Conservation (phyloP, 2,113 vertebrate species). For the Asarcornis scutulata region DNA sequence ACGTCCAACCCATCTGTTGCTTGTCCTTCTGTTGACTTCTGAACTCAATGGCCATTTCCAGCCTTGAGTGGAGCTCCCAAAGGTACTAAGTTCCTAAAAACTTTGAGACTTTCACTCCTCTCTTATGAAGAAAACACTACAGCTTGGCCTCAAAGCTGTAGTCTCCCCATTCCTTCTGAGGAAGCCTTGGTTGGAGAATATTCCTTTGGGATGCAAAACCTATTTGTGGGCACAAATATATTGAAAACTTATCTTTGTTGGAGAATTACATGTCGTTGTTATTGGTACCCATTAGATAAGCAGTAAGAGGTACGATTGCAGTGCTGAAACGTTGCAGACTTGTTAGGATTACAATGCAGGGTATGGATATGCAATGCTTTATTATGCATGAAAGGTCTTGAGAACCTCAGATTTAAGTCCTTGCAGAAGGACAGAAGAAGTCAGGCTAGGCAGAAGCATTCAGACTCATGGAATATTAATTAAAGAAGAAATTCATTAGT, state of each 20-base stretch:
- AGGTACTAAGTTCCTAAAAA: neutral
- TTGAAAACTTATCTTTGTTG: neutral
- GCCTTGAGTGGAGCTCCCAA: neutral
- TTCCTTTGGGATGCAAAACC: rapidly evolving
- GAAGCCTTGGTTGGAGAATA: neutral
- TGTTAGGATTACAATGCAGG: neutral
- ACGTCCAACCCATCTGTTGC: neutral
- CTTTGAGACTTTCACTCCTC: neutral
- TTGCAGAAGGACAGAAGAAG: neutral
- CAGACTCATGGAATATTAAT: neutral
- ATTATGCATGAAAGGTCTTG: neutral
- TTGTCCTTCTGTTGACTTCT: neutral
- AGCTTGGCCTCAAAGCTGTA: neutral
- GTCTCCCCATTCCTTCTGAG: neutral
- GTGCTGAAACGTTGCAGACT: neutral
- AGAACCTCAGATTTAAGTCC: neutral
- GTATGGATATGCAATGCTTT: neutral
- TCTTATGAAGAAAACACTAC: rapidly evolving
- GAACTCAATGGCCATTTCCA: neutral
- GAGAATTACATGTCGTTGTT: neutral
- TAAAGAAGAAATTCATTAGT: neutral
- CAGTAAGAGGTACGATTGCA: neutral
- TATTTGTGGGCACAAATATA: neutral
- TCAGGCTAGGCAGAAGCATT: neutral
- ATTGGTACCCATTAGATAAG: neutral